phyloP scores from a whole-genome alignment of 2,113 vertebrate species.

The Otis tarda region DNA sequence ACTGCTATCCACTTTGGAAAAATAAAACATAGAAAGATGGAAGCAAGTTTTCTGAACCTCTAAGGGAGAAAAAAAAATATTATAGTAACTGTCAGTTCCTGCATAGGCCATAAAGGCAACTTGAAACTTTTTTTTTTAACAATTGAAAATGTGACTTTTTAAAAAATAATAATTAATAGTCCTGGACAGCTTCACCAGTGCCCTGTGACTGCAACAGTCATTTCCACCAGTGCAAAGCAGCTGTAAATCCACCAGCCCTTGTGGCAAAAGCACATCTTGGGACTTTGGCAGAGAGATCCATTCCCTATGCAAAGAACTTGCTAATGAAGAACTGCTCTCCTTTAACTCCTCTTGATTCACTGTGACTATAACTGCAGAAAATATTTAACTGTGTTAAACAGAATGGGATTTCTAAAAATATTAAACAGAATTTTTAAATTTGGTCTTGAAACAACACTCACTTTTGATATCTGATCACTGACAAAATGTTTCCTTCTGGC shows the following conservation, averaged over 20 bases:
- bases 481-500: not conserved
- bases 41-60: not conserved
- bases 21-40: not conserved
- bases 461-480: not conserved
- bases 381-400: not conserved
- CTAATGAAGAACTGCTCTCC: not conserved
- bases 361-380: not conserved
- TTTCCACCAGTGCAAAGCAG: not conserved
- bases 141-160: not conserved
- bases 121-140: not conserved
- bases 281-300: not conserved
- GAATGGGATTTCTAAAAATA: not conserved
- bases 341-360: not conserved
- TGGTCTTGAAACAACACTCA: not conserved
- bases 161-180: not conserved
- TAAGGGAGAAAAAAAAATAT: not conserved
- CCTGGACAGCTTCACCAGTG: not conserved
- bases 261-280: not conserved
- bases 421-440: not conserved
- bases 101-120: not conserved
- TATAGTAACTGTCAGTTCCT: not conserved
- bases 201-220: not conserved
- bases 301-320: not conserved
- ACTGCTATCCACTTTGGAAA: not conserved
- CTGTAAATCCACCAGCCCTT: not conserved